Percentiles rank a stretch among this genome's conserved stretches.
phyloP scores from a whole-genome alignment of 1,140 invertebrate genomes.

The Nomia melanderi region DNA sequence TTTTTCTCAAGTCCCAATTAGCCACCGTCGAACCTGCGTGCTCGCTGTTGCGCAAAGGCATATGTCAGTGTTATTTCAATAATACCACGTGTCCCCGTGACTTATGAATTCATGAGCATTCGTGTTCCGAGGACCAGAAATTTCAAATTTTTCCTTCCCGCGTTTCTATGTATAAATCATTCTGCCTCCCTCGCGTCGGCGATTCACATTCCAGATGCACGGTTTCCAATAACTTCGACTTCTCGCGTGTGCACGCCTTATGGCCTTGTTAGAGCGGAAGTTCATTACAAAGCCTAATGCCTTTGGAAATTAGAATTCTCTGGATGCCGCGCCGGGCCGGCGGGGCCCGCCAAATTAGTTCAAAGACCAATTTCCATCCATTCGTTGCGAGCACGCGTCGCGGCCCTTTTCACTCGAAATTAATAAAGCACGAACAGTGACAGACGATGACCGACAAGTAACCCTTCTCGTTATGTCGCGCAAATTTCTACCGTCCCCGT shows the following conservation, averaged over 20 bases:
- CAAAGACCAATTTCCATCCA: slow-evolving; percentile 46
- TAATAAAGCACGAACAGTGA: slow-evolving; percentile 20
- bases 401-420: slow-evolving; percentile 29
- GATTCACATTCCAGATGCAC: slow-evolving; percentile 59
- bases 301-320: slow-evolving; percentile 64
- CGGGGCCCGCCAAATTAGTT: slow-evolving; percentile 48
- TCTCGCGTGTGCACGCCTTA: slow-evolving; percentile 57
- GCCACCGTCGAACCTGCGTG: too few species aligned
- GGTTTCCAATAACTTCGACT: slow-evolving; percentile 61
- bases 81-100: background rate
- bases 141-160: slow-evolving; percentile 16
- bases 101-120: background rate
- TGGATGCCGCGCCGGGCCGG: slow-evolving; percentile 17
- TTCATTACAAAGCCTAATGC: slow-evolving; percentile 60
- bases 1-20: too few species aligned
- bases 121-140: background rate
- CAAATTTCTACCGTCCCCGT: slow-evolving; percentile 24
- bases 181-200: slow-evolving; percentile 7
- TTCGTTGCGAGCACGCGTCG: slow-evolving; percentile 26
- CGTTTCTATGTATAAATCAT: slow-evolving; percentile 45
- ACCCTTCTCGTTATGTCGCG: slow-evolving; percentile 12
- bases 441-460: slow-evolving; percentile 13
- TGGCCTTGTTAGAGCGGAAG: slow-evolving; percentile 61
- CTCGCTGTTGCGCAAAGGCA: background rate
- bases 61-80: background rate